These are phyloP conservation scores for Rhagoletis zephyria DNA, from an alignment of 1,140 invertebrate genomes.

Conservation along the genomic window DNA sequence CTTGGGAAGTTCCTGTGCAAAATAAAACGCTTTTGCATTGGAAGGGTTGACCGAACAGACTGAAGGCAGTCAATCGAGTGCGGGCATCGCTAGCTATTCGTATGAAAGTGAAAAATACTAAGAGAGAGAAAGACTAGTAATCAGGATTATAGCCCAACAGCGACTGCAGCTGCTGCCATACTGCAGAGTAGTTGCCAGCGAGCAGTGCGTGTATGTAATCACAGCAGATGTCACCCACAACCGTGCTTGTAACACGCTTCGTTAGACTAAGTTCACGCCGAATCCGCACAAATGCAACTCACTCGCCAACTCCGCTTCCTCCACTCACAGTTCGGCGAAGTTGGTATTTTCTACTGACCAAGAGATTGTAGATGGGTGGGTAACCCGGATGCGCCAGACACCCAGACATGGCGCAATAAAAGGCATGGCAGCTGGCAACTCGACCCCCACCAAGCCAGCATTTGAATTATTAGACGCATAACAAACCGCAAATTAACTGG, in stretches of 20 bases:
- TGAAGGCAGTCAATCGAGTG: not conserved
- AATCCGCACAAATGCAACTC: conserved; percentile 38
- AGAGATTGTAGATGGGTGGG: not conserved
- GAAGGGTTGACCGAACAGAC: not conserved
- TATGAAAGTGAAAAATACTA: conserved; percentile 22
- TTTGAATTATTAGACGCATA: not conserved
- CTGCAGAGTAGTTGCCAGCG: not conserved
- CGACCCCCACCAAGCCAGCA: not conserved
- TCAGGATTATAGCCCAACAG: not conserved
- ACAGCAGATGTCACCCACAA: not conserved
- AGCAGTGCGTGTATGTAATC: not conserved
- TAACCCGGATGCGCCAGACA: not conserved
- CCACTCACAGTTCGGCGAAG: not conserved
- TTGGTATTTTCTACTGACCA: not conserved
- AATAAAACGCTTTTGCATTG: not conserved
- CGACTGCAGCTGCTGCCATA: not conserved
- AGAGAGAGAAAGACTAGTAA: conserved; percentile 6
- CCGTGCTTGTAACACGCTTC: not conserved
- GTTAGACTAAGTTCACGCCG: conserved; percentile 48
- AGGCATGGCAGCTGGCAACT: not conserved
- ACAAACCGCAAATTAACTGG: conserved; percentile 46
- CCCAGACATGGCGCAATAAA: not conserved
- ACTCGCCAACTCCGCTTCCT: not conserved
- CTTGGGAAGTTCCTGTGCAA: conserved; percentile 20
- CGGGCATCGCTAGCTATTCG: not conserved